A percentile compares a stretch with the other conserved stretches of the same genome.
These are phyloP conservation scores for Narcine bancroftii DNA, from an alignment of 2,113 vertebrate genomes.

Conservation along the genomic window DNA sequence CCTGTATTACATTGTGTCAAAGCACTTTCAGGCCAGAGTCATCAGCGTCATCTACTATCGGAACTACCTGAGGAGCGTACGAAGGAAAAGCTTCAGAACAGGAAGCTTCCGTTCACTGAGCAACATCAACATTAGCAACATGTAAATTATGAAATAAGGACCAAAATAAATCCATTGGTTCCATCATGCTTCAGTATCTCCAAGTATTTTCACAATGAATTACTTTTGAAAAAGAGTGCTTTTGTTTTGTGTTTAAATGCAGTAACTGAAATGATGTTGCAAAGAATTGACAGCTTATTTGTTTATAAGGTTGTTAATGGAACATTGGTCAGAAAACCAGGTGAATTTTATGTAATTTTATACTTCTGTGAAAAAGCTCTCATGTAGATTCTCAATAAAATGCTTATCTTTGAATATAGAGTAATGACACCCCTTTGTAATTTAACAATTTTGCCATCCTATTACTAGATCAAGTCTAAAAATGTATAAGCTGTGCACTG, in stretches of 20 bases:
- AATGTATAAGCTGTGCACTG: not conserved
- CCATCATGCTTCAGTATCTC: not conserved
- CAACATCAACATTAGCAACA: conserved; percentile 63
- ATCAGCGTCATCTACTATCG: conserved; percentile 91
- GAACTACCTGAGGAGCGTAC: conserved; percentile 82
- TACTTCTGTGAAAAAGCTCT: not conserved
- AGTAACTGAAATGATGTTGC: not conserved
- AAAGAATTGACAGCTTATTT: not conserved
- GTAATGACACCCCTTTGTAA: not conserved
- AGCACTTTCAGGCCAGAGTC: conserved; percentile 92
- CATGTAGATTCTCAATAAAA: not conserved
- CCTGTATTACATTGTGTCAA: conserved; percentile 94
- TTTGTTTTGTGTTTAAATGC: not conserved
- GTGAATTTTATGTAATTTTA: not conserved
- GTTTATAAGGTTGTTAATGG: not conserved
- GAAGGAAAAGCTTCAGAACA: conserved; percentile 78
- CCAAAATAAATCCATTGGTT: not conserved
- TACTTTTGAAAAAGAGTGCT: not conserved
- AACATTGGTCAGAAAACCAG: not conserved
- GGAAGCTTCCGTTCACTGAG: conserved; percentile 78
- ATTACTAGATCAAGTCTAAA: not conserved
- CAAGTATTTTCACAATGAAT: not conserved
- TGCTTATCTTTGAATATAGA: conserved; percentile 17
- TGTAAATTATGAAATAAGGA: conserved; percentile 16
- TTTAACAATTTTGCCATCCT: not conserved